A percentile compares a stretch with the other conserved stretches of the same genome.
Conservation (phyloP, 1,140 invertebrate genomes). For the Nasonia giraulti region DNA sequence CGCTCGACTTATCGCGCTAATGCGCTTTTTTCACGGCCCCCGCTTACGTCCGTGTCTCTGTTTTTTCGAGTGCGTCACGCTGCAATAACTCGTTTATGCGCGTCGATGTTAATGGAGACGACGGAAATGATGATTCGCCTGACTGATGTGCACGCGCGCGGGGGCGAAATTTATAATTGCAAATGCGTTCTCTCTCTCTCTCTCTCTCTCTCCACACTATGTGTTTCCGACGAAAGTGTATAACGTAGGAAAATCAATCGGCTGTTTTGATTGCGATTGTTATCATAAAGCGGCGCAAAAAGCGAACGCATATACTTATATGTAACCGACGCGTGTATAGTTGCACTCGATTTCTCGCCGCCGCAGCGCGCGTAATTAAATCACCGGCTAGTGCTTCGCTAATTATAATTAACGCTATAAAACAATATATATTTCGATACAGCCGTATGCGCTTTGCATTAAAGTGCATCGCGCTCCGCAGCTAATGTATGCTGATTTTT, state of each 20-base stretch:
- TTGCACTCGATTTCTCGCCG: too few species aligned
- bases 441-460: too few species aligned
- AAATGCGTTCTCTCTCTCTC: not conserved
- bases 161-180: not conserved
- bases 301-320: not conserved
- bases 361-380: not conserved
- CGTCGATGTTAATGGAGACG: not conserved
- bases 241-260: not conserved
- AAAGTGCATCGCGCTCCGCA: too few species aligned
- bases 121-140: not conserved
- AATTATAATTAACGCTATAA: not conserved
- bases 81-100: not conserved
- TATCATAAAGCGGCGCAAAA: not conserved
- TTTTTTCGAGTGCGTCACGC: not conserved
- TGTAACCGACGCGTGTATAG: too few species aligned
- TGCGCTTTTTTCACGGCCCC: constrained; percentile 23
- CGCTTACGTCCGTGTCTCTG: not conserved
- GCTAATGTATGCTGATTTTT: too few species aligned
- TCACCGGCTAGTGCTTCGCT: not conserved
- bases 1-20: constrained; percentile 27
- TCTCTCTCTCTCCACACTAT: too few species aligned
- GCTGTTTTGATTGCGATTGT: constrained; percentile 1
- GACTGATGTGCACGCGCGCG: not conserved
- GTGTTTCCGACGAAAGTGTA: not conserved
- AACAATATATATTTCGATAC: not conserved